Base-by-base conservation (phyloP, 2,113 vertebrate species). In the Scalopus aquaticus region DNA sequence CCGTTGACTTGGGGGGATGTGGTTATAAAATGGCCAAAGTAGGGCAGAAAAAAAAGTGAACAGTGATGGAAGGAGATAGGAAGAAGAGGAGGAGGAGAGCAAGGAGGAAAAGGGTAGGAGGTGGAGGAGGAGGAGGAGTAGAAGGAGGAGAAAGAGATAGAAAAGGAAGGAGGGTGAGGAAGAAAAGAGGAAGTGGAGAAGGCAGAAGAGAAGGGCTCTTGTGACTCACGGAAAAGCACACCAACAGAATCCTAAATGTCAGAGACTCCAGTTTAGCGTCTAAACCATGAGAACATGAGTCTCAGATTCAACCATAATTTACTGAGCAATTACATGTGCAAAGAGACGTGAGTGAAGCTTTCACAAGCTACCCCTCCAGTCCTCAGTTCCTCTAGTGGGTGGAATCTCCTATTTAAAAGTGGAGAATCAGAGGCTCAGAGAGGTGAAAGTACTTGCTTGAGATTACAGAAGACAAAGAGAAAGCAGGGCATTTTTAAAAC, bases 71-170 rank as follows among this genome's bases (percentile, higher is more conserved):
- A 26, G 19, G 42, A 35, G 17, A n/a, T 42, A 16, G 72, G 16
- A n/a, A n/a, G 6, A 77, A 8, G 19, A 46, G 10, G 8, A 46
- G 3, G 0, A 46, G 1, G 6, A 51, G 1, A 24, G 35, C 32
- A 32, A 12, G 15, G 28, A 9, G 11, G 5, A n/a, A 28, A 26
- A 37, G 22, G 12, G 60, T 4, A 24, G 11, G 15, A 17, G 5
- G 17, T 11, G 37, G 37, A 12, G 15, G 22, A 9, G 11, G 5
- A n/a, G 35, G 26, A 37, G 22, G 12, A 37, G 5, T 13, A 73
- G 8, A 6, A 37, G 22, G 12, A 37, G 5, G 20, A 73, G 8
- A 6, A 39, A 30, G 13, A 56, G 51, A 51, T 20, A 3, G 20
- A 35, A 20, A 20, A 35, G 9, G 32, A 22, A 77, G 22, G 9